phyloP scores from a whole-genome alignment of 2,797 vertebrate genomes.

The Parauchenoglanis punctatus region DNA sequence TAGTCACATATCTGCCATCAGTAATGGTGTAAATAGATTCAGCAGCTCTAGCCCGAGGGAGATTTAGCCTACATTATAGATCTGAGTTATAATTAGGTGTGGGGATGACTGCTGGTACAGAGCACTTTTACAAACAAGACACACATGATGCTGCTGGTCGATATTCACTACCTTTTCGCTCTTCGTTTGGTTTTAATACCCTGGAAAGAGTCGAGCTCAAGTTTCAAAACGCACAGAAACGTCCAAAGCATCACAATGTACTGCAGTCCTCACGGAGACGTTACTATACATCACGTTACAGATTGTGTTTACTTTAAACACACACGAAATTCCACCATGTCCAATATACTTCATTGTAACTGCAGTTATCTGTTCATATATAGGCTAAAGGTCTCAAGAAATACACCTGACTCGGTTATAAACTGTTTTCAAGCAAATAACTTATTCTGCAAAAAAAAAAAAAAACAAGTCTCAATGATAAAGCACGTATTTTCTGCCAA shows the following conservation, averaged over 20 bases:
- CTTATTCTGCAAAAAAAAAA: neutral
- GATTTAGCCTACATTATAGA: slow-evolving; percentile 41
- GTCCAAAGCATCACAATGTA: too few species aligned
- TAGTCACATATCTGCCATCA: slow-evolving; percentile 52
- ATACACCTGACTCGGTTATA: neutral
- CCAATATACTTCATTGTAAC: neutral
- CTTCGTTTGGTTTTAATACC: neutral
- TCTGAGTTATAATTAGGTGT: slow-evolving; percentile 46
- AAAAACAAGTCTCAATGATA: neutral
- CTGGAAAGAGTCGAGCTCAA: neutral
- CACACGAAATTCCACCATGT: neutral
- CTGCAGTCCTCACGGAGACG: neutral
- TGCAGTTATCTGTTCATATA: neutral
- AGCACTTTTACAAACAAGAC: slow-evolving; percentile 26
- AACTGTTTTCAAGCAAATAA: too few species aligned
- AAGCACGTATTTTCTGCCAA: neutral
- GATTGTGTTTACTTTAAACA: neutral
- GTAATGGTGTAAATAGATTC: slow-evolving; percentile 49
- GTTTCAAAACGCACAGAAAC: neutral
- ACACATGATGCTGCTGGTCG: slow-evolving; percentile 13
- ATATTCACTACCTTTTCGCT: neutral
- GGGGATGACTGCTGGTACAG: slow-evolving; percentile 16
- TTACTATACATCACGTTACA: too few species aligned
- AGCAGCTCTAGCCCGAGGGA: slow-evolving; percentile 40
- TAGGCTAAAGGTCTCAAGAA: neutral